A percentile compares a stretch with the other conserved stretches of the same genome.
phyloP scores from a whole-genome alignment of 2,888 invertebrate genomes.

The Calliscelio sp. region DNA sequence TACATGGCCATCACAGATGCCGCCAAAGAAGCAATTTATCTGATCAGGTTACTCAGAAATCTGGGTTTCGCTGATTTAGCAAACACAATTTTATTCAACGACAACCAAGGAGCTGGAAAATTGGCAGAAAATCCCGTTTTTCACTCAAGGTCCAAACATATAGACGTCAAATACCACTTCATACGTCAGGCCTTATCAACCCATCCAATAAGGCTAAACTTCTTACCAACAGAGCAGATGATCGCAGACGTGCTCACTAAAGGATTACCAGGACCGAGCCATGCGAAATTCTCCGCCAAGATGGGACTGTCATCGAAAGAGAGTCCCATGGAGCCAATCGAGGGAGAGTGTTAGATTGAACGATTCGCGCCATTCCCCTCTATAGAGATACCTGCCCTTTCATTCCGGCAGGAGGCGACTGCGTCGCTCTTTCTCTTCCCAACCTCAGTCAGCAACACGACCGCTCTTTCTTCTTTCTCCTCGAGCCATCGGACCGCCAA shows the following conservation, averaged over 20 bases:
- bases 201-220: too few species aligned
- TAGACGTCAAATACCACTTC: constrained; percentile 62
- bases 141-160: constrained; percentile 49
- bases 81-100: not conserved
- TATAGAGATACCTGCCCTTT: not conserved
- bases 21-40: constrained; percentile 3
- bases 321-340: too few species aligned
- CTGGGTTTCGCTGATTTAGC: not conserved
- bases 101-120: not conserved
- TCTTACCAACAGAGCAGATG: too few species aligned
- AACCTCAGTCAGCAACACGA: not conserved
- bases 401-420: not conserved
- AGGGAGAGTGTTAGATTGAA: not conserved
- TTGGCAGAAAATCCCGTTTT: not conserved
- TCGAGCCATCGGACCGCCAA: not conserved
- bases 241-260: too few species aligned
- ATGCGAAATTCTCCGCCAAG: too few species aligned
- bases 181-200: constrained; percentile 42
- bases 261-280: too few species aligned
- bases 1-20: not conserved
- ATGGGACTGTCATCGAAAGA: too few species aligned
- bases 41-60: not conserved
- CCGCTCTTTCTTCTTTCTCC: not conserved
- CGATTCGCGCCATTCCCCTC: not conserved
- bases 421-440: not conserved